Evolutionary conservation across 2,888 invertebrate genomes (phyloP).

Genomic region (Drosophila hawaiiensis): DNA sequence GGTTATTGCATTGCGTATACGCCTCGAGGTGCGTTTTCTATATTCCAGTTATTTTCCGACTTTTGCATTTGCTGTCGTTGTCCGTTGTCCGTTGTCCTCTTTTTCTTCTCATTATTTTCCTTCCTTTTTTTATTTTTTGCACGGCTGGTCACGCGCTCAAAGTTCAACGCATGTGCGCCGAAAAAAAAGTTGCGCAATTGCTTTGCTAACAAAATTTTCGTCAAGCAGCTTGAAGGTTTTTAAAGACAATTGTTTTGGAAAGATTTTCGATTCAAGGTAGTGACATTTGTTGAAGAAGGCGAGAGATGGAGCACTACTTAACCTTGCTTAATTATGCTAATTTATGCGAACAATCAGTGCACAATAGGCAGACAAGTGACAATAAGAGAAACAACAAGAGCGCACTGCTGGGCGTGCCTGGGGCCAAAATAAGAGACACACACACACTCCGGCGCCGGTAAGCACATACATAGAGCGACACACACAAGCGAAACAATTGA

Average conservation of each 20-base stretch:
- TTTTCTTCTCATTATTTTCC: conserved; percentile 5
- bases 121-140: conserved; percentile 26
- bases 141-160: conserved; percentile 66
- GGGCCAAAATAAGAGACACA: conserved; percentile 56
- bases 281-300: background rate
- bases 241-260: conserved; percentile 37
- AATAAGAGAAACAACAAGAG: conserved; percentile 43
- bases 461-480: conserved; percentile 16
- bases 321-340: conserved; percentile 77
- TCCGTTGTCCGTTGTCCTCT: conserved; percentile 18
- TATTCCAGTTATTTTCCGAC: conserved; percentile 58
- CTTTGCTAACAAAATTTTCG: conserved; percentile 43
- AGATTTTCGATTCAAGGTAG: conserved; percentile 16
- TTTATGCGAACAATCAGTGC: conserved; percentile 79
- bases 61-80: conserved; percentile 57
- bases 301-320: conserved; percentile 24
- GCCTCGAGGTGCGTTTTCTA: conserved; percentile 45
- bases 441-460: conserved; percentile 12
- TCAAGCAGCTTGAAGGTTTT: conserved; percentile 9
- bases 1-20: conserved; percentile 70
- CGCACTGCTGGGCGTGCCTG: conserved; percentile 56
- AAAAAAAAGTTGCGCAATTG: conserved; percentile 54
- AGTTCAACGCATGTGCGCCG: conserved; percentile 40
- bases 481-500: conserved; percentile 74
- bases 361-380: conserved; percentile 78